Conservation (phyloP, 2,888 invertebrate genomes). For the Cosmorhoe ocellata region DNA sequence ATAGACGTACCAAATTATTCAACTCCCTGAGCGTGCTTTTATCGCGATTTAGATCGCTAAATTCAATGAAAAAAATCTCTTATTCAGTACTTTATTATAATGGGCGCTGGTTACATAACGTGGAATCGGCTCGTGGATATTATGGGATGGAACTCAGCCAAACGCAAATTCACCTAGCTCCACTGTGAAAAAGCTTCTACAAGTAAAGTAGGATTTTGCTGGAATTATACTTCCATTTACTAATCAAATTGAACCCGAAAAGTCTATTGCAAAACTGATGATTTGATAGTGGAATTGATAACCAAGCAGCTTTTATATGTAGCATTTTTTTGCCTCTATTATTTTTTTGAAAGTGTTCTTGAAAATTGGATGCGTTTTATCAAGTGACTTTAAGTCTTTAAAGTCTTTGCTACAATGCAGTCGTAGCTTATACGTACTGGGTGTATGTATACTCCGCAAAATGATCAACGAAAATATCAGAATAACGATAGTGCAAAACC, state of each 20-base stretch:
- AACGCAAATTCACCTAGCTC: slow-evolving; percentile 18
- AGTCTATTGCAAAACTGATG: no score
- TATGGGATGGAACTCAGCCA: slow-evolving; percentile 21
- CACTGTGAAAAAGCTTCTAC: slow-evolving; percentile 15
- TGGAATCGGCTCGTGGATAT: slow-evolving; percentile 14
- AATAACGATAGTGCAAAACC: no score
- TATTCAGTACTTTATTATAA: slow-evolving; percentile 27
- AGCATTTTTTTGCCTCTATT: no score
- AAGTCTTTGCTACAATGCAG: no score
- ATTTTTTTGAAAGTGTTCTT: no score
- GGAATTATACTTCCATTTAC: slow-evolving; percentile 9
- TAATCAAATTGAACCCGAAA: slow-evolving; percentile 5
- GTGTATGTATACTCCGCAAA: no score
- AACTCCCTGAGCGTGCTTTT: slow-evolving; percentile 5
- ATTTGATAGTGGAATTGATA: no score
- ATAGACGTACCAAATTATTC: slow-evolving; percentile 18
- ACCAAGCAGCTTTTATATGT: no score
- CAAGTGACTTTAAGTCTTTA: no score
- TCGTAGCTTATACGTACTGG: no score
- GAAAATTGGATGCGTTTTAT: no score
- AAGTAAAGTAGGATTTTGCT: slow-evolving; percentile 13
- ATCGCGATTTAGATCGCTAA: slow-evolving; percentile 14
- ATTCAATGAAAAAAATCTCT: slow-evolving; percentile 24
- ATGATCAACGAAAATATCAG: no score
- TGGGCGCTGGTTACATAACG: slow-evolving; percentile 12